Evolutionary conservation across 92 coral and sea anemone species (phyloP), one percentile per base, ranked within the genome.

Genomic region (Parazoanthus darwini): DNA sequence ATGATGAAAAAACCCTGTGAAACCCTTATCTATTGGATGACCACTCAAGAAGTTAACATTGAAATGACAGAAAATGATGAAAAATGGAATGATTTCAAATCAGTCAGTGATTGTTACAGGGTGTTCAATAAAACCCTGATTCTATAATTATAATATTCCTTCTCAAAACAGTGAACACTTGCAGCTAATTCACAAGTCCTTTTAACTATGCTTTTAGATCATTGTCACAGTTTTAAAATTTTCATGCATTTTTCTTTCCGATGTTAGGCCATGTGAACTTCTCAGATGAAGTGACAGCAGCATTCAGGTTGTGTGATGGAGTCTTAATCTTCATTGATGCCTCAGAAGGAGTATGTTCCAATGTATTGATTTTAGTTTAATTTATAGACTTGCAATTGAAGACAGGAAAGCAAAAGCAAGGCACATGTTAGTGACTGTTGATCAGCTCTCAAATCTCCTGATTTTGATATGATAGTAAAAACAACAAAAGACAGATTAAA

Each of bases 271-370:
- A 97, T 92, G 99, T 97, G 6, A 97, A 97, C 86, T 97, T 97
- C 89, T 97, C 99, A 66, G 99, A 97, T 92, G 98, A 97, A 79
- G 98, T 95, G n/a, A 97, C 99, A 2, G 99, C 99, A 54, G 94
- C 99, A 2, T 93, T 96, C 56, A 88, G 99, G 66, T 88, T 97
- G 74, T 94, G 97, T 84, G 99, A 97, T 92, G 99, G 98, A 46
- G 99, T 95, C 35, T 88, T 97, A 79, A 97, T 97, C 86, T 97
- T 97, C 72, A 93, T 97, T 85, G 99, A 97, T 93, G 99, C 99
- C 39, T 97, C 99, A 33, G 99, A 97, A 89, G 99, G 99, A 90
- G 99, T 96, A 71, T 81, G 94, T 89, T 5, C 25, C 51, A 51
- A 74, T 9, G 20, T 29, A 43, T 23, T 88, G 46, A 22, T n/a